phyloP scores from a whole-genome alignment of 2,113 vertebrate genomes.

The Eclectus roratus region DNA sequence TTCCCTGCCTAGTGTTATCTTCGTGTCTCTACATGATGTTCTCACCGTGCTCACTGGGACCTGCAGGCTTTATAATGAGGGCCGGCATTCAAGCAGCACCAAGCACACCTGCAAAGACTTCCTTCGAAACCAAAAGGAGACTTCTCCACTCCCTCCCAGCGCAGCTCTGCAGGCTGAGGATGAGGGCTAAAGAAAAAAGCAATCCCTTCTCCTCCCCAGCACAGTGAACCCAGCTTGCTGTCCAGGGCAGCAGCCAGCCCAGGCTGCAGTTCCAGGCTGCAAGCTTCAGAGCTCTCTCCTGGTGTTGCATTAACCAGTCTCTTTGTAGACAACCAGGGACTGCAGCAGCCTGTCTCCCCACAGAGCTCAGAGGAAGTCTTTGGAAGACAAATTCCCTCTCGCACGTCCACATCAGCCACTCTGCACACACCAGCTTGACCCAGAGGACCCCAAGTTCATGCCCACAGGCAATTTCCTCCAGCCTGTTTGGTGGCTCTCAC shows the following conservation, averaged over 20 bases:
- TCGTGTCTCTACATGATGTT: slow-evolving; percentile 38
- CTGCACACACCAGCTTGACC: accelerated
- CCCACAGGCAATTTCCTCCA: neutral
- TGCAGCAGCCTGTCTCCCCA: neutral
- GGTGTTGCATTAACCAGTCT: neutral
- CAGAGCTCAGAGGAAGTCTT: neutral
- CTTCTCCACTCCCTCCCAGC: neutral
- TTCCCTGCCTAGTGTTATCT: slow-evolving; percentile 26
- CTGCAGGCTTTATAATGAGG: neutral
- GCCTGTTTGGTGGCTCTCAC: accelerated
- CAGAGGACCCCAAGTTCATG: neutral
- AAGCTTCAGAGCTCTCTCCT: neutral
- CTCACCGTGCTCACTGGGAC: neutral
- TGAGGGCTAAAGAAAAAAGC: neutral
- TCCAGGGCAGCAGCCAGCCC: neutral
- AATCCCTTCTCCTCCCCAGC: neutral
- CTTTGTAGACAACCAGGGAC: neutral
- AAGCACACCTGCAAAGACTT: neutral
- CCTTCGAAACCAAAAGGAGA: neutral
- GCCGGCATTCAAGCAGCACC: slow-evolving; percentile 11
- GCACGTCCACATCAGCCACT: neutral
- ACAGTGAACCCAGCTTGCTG: neutral
- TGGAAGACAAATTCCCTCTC: neutral
- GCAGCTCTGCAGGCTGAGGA: neutral
- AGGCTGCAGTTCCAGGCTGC: neutral